These are phyloP conservation scores for Gymnocheta viridis DNA, from an alignment of 2,888 invertebrate species.

Conservation along the genomic window DNA sequence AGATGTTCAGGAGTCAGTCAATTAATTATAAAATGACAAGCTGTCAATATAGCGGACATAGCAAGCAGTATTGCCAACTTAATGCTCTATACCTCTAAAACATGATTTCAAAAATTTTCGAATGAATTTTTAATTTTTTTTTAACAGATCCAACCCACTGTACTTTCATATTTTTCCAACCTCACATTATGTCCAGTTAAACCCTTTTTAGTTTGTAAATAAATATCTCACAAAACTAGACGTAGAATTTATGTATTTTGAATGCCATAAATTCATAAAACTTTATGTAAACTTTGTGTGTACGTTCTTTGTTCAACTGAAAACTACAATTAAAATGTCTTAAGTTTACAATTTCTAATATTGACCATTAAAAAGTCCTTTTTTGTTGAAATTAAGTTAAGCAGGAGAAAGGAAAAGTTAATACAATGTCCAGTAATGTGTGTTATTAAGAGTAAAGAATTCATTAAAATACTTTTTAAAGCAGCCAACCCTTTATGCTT, in stretches of 20 bases:
- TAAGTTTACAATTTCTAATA: conserved; percentile 57
- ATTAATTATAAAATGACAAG: too few species aligned
- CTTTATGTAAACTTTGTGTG: conserved; percentile 75
- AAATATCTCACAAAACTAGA: conserved; percentile 35
- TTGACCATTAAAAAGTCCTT: conserved; percentile 45
- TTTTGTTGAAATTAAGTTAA: conserved; percentile 12
- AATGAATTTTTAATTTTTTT: background rate
- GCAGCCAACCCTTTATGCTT: conserved; percentile 14
- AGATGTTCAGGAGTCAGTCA: too few species aligned
- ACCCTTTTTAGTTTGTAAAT: conserved; percentile 44
- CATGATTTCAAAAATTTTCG: background rate
- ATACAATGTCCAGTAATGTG: conserved; percentile 57
- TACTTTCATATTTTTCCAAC: background rate
- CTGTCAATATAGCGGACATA: too few species aligned
- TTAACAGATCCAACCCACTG: background rate
- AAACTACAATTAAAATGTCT: conserved; percentile 60
- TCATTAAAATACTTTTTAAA: conserved; percentile 54
- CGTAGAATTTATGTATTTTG: conserved; percentile 76
- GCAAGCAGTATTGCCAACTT: too few species aligned
- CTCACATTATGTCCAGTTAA: background rate
- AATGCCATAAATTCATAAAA: conserved; percentile 80
- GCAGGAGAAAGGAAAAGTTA: conserved; percentile 49
- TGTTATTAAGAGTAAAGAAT: conserved; percentile 53
- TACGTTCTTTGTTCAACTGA: background rate
- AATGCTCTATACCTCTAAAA: background rate